These are phyloP conservation scores for Brachionichthys hirsutus DNA, from an alignment of 2,113 vertebrate species.

Conservation along the genomic window DNA sequence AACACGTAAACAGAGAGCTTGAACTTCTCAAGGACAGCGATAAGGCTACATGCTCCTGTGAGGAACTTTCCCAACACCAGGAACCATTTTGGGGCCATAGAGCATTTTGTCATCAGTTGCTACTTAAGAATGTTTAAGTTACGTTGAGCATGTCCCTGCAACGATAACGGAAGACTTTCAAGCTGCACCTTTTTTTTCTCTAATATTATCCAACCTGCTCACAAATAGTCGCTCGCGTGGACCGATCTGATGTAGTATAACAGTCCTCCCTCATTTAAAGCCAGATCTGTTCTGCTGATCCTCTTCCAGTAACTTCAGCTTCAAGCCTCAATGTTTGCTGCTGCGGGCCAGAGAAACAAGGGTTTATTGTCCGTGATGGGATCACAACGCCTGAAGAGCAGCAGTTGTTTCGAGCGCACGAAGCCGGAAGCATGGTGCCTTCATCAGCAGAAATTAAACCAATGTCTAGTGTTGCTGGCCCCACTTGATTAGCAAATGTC, in stretches of 20 bases:
- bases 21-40: constrained; percentile 36
- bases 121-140: too few species aligned
- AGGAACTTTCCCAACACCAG: constrained; percentile 29
- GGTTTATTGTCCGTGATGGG: constrained; percentile 54
- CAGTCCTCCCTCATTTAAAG: neutral
- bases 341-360: constrained; percentile 55
- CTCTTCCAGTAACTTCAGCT: too few species aligned
- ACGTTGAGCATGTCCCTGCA: too few species aligned
- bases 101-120: too few species aligned
- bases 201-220: too few species aligned
- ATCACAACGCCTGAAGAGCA: constrained; percentile 46
- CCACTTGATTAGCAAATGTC: constrained; percentile 58
- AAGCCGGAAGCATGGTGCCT: constrained; percentile 19
- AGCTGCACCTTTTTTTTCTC: too few species aligned
- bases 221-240: too few species aligned
- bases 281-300: constrained; percentile 18
- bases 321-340: constrained; percentile 49
- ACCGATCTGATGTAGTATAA: too few species aligned
- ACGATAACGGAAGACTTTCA: too few species aligned
- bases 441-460: constrained; percentile 13
- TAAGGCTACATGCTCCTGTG: constrained; percentile 39
- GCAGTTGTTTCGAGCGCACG: constrained; percentile 52
- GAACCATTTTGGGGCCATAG: neutral
- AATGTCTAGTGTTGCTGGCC: constrained; percentile 51
- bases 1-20: constrained; percentile 46